These are phyloP conservation scores for Acipenser transmontanus DNA, from an alignment of 2,797 vertebrate genomes.

Conservation along the genomic window DNA sequence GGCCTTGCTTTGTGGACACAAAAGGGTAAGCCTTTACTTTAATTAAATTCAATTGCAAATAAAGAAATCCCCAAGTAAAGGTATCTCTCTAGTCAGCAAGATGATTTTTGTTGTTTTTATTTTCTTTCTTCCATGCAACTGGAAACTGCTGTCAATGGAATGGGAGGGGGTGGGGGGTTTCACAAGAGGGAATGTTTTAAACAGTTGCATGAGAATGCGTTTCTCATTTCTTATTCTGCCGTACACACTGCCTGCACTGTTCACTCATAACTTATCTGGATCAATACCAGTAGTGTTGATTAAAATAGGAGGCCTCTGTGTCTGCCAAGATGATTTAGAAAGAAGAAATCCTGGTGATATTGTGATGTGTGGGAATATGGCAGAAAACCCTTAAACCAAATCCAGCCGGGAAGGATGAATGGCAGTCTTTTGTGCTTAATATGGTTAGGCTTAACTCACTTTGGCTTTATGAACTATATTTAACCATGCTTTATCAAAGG, in stretches of 20 bases:
- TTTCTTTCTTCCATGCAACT: too few species aligned
- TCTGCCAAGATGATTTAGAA: constrained; percentile 16
- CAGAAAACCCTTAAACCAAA: constrained; percentile 24
- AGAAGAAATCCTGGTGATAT: constrained; percentile 11
- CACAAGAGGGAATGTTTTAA: neutral
- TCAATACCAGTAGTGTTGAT: constrained; percentile 27
- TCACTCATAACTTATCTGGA: constrained; percentile 22
- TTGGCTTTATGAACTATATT: constrained; percentile 7
- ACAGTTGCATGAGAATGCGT: neutral
- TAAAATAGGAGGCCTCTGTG: constrained; percentile 13
- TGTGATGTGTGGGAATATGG: constrained; percentile 16
- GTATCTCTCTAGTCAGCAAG: too few species aligned
- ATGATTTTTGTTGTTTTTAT: too few species aligned
- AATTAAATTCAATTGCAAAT: too few species aligned
- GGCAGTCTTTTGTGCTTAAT: constrained; percentile 30
- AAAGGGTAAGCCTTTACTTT: too few species aligned
- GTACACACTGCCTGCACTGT: constrained; percentile 5
- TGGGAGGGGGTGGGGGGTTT: constrained; percentile 1
- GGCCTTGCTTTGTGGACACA: too few species aligned
- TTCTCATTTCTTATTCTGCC: constrained; percentile 1
- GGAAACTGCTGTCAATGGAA: too few species aligned
- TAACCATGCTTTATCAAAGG: constrained; percentile 9
- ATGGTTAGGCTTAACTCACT: constrained; percentile 22
- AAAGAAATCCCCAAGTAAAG: too few species aligned
- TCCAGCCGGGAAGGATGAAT: constrained; percentile 25